Percentiles rank a stretch among this genome's conserved stretches.
Evolutionary conservation across 2,888 invertebrate genomes (phyloP).

Genomic region (Pediacus dermestoides): DNA sequence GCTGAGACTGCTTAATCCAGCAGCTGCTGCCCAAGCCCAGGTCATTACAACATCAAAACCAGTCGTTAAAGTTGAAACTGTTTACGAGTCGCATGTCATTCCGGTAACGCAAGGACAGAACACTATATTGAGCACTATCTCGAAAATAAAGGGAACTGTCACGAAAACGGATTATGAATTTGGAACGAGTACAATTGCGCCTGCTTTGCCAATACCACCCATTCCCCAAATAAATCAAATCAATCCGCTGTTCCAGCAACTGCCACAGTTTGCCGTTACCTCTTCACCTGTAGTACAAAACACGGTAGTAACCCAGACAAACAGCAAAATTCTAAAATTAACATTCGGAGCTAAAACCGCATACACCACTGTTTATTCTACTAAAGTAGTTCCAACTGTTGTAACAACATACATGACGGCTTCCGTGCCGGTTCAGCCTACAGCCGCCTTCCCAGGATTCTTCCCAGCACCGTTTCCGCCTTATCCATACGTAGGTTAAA

Average conservation of each 20-base stretch:
- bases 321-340: slow-evolving; percentile 77
- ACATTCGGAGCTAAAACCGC: slow-evolving; percentile 90
- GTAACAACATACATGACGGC: slow-evolving; percentile 81
- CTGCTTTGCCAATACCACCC: slow-evolving; percentile 48
- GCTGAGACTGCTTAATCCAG: slow-evolving; percentile 67
- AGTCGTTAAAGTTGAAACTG: slow-evolving; percentile 69
- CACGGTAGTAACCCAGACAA: slow-evolving; percentile 73
- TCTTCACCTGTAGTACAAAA: slow-evolving; percentile 79
- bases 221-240: slow-evolving; percentile 32
- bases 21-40: slow-evolving; percentile 60
- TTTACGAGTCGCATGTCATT: slow-evolving; percentile 79
- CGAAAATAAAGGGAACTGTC: slow-evolving; percentile 70
- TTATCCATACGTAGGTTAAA: slow-evolving; percentile 72
- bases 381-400: slow-evolving; percentile 76
- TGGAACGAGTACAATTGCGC: slow-evolving; percentile 68
- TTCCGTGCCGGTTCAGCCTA: slow-evolving; percentile 69
- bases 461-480: slow-evolving; percentile 73
- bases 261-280: slow-evolving; percentile 70
- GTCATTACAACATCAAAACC: slow-evolving; percentile 78
- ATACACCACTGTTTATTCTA: slow-evolving; percentile 80
- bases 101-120: slow-evolving; percentile 73
- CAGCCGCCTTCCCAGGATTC: slow-evolving; percentile 69
- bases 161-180: slow-evolving; percentile 77
- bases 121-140: slow-evolving; percentile 74
- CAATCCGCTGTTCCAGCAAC: slow-evolving; percentile 50